Conservation (phyloP, 1,140 invertebrate species). For the Homalodisca vitripennis region DNA sequence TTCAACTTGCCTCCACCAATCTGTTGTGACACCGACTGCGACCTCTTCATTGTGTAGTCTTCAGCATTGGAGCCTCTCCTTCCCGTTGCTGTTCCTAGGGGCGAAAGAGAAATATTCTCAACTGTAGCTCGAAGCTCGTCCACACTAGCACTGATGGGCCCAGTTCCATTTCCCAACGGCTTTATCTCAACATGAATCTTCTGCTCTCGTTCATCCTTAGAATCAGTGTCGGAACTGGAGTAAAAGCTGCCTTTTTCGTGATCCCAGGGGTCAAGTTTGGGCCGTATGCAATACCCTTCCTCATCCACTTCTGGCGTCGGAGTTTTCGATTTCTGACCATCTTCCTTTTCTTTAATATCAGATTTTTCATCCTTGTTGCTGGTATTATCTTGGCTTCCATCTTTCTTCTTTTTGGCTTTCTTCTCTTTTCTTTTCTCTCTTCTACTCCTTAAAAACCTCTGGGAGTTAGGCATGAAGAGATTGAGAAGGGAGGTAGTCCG, state of each 20-base stretch:
- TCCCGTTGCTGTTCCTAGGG: conserved; percentile 60
- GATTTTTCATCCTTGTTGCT: conserved; percentile 82
- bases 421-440: conserved; percentile 85
- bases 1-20: conserved; percentile 70
- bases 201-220: conserved; percentile 79
- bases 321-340: conserved; percentile 58
- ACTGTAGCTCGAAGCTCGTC: conserved; percentile 91
- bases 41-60: conserved; percentile 72
- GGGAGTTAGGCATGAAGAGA: too few species aligned
- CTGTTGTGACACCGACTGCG: conserved; percentile 75
- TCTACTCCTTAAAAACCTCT: conserved; percentile 87
- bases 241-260: conserved; percentile 78
- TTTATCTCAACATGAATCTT: conserved; percentile 96
- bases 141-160: conserved; percentile 87
- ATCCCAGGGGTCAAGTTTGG: conserved; percentile 64
- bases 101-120: conserved; percentile 86
- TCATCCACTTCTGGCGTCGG: conserved; percentile 84
- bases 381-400: conserved; percentile 66
- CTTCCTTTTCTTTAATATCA: conserved; percentile 79
- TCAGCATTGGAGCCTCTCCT: conserved; percentile 54
- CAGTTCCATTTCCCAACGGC: conserved; percentile 83
- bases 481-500: too few species aligned
- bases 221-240: conserved; percentile 91
- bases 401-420: too few species aligned
- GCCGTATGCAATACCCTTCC: conserved; percentile 90